phyloP scores from a whole-genome alignment of 2,113 vertebrate species.

The Vulpes lagopus region DNA sequence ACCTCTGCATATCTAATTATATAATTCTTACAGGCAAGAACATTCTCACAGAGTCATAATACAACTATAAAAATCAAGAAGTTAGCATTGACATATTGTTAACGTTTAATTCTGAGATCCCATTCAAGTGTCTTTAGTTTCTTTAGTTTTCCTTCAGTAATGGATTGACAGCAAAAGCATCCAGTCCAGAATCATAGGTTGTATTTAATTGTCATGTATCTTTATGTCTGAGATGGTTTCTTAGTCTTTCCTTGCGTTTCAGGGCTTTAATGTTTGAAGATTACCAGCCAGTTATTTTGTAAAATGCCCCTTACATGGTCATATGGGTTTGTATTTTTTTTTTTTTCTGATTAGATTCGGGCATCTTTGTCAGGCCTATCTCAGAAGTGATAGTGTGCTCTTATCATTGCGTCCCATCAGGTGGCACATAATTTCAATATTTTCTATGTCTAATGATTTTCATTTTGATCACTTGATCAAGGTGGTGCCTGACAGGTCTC shows the following conservation, averaged over 20 bases:
- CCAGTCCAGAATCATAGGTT: not conserved
- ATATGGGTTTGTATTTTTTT: not conserved
- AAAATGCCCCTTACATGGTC: not conserved
- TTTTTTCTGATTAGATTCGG: not conserved
- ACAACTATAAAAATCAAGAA: not conserved
- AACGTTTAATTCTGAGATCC: not conserved
- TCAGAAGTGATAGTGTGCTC: not conserved
- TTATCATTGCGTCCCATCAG: not conserved
- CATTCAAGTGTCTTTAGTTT: not conserved
- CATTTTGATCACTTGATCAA: not conserved
- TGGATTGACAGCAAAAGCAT: not conserved
- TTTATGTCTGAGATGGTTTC: not conserved
- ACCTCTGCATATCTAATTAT: not conserved
- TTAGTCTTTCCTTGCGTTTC: not conserved
- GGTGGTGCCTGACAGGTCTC: not conserved
- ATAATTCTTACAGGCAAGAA: not conserved
- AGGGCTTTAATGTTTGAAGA: not conserved
- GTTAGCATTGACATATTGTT: not conserved
- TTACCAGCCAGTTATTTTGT: not conserved
- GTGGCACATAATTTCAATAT: not conserved
- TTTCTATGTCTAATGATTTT: not conserved
- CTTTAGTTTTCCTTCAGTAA: not conserved
- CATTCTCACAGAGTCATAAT: not conserved
- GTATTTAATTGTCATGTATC: not conserved
- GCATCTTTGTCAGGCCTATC: not conserved